Evolutionary conservation across 2,888 invertebrate genomes (phyloP).

Genomic region (Melanchra persicariae): DNA sequence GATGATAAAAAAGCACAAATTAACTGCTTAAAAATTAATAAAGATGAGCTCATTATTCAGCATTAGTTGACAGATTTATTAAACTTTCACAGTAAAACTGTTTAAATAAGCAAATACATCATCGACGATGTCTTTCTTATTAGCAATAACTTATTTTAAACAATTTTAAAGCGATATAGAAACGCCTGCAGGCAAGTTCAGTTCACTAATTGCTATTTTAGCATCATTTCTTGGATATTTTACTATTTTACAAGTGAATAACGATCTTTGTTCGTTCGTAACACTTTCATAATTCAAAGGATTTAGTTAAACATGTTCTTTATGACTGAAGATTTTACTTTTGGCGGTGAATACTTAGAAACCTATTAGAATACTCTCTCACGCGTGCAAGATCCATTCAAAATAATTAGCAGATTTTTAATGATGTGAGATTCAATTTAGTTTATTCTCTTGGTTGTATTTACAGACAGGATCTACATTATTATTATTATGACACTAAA

Average conservation of each 20-base stretch:
- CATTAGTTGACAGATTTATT: constrained; percentile 61
- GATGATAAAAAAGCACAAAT: constrained; percentile 36
- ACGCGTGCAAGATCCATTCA: background rate
- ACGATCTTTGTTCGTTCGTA: constrained; percentile 21
- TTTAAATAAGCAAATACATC: constrained; percentile 52
- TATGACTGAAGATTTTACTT: background rate
- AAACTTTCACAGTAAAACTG: constrained; percentile 37
- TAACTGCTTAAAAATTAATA: constrained; percentile 55
- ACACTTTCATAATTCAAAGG: constrained; percentile 43
- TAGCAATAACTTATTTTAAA: constrained; percentile 54
- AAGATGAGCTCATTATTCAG: constrained; percentile 59
- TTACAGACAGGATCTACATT: background rate
- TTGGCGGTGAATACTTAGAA: constrained; percentile 4
- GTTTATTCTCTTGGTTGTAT: background rate
- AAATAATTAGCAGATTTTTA: constrained; percentile 5
- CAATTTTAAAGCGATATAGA: constrained; percentile 37
- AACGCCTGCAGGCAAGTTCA: constrained; percentile 42
- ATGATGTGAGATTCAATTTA: background rate
- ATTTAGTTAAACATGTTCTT: constrained; percentile 28
- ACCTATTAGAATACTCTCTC: constrained; percentile 1
- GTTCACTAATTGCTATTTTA: constrained; percentile 41
- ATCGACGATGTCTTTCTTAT: constrained; percentile 49
- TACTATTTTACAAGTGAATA: constrained; percentile 42
- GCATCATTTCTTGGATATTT: constrained; percentile 31
- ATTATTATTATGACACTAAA: background rate